phyloP scores from a whole-genome alignment of 2,888 invertebrate species.

The Clusia tigrina region DNA sequence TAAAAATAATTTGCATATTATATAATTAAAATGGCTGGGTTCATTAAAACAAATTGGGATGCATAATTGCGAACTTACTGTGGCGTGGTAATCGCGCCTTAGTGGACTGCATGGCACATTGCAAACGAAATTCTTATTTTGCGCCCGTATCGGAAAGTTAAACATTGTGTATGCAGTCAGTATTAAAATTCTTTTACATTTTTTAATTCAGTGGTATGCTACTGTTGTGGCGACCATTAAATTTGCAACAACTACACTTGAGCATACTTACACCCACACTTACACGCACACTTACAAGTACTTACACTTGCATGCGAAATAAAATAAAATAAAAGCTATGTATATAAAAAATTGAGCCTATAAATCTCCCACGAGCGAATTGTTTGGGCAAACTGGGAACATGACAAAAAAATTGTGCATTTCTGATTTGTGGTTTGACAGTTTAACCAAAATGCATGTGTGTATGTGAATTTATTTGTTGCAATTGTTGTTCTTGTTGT shows the following conservation, averaged over 20 bases:
- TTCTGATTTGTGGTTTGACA: conserved; percentile 59
- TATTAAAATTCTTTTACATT: background rate
- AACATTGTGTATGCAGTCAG: background rate
- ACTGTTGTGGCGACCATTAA: background rate
- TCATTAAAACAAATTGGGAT: conserved; percentile 56
- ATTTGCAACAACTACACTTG: conserved; percentile 12
- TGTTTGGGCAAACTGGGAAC: conserved; percentile 26
- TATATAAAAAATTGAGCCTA: conserved; percentile 49
- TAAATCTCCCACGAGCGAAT: conserved; percentile 45
- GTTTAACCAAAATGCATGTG: conserved; percentile 55
- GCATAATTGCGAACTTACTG: conserved; percentile 33
- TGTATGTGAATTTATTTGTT: conserved; percentile 55
- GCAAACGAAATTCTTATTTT: background rate
- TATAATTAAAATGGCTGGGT: conserved; percentile 58
- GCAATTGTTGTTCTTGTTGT: conserved; percentile 42
- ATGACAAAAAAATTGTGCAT: conserved; percentile 44
- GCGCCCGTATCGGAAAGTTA: background rate
- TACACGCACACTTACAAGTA: background rate
- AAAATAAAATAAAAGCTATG: conserved; percentile 42
- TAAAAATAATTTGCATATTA: conserved; percentile 57
- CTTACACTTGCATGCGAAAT: background rate
- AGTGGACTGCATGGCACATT: too few species aligned
- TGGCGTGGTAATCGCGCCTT: conserved; percentile 23
- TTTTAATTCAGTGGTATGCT: background rate
- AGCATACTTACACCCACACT: background rate